Evolutionary conservation across 1,140 invertebrate genomes (phyloP).

Genomic region (Pogonomyrmex californicus): DNA sequence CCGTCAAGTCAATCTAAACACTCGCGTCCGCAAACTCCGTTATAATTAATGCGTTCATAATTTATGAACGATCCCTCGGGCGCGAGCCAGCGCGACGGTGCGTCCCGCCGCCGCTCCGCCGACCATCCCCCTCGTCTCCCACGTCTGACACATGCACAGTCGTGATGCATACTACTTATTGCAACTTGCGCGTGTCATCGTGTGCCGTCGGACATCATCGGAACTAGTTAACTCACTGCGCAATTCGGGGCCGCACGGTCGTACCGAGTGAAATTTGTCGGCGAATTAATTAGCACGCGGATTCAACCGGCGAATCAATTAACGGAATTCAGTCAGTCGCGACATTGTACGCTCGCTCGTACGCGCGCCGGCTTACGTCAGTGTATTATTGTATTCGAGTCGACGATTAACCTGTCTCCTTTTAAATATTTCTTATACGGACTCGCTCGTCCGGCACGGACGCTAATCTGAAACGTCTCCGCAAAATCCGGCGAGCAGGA

Average conservation of each 20-base stretch:
- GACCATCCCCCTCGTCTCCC: constrained; percentile 24
- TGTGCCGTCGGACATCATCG: constrained; percentile 38
- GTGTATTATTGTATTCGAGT: neutral
- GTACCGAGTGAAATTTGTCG: constrained; percentile 52
- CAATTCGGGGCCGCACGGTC: constrained; percentile 20
- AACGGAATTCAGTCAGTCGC: constrained; percentile 34
- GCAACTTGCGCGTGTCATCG: constrained; percentile 44
- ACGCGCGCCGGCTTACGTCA: neutral
- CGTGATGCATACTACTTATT: neutral
- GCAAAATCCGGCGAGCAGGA: neutral
- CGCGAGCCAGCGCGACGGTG: constrained; percentile 41
- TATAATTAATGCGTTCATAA: constrained; percentile 79
- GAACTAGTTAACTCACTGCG: constrained; percentile 52
- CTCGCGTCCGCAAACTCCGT: constrained; percentile 68
- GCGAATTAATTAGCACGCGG: constrained; percentile 56
- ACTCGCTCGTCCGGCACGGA: neutral
- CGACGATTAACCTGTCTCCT: neutral
- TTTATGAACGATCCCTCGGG: constrained; percentile 77
- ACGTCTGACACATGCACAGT: constrained; percentile 31
- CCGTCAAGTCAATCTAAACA: constrained; percentile 74
- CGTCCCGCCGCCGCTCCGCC: neutral
- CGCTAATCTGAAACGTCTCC: neutral
- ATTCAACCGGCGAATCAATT: constrained; percentile 35
- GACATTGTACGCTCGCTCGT: neutral
- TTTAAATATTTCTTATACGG: neutral